Base-by-base conservation (phyloP, 2,797 vertebrate genomes). In the Sciurus vulgaris region DNA sequence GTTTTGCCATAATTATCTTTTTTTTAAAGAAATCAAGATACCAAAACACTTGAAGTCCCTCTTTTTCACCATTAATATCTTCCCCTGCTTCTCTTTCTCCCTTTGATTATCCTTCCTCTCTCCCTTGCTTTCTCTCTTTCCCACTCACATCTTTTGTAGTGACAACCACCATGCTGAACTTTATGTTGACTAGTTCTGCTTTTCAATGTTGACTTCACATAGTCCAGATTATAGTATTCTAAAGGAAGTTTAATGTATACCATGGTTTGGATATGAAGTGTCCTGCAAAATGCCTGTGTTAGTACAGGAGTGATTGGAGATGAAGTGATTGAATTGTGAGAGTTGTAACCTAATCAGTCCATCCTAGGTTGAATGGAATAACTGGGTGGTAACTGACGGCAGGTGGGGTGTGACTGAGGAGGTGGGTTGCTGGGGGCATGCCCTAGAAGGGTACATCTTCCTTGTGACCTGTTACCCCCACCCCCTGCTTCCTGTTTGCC, bases 1-100 rank as follows among this genome's bases (percentile, higher is more conserved):
- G 56, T 86, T 78, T 86, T 90, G 12, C 33, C 56, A 38, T 73
- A 69, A 49, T 11, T 73, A 26, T 61, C 44, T 95, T 47, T 35
- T 51, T 86, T 77, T 79, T 20, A 9, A 91, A 91, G 44, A 89
- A 86, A 82, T 77, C 20, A 59, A 93, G 89, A 54, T 47, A 67
- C 11, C 9, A 51, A 93, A 14, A 77, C 5, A 35, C 15, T 5
- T 17, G 65, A 82, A n/a, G 17, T 1, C 0, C 11, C 13, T 35
- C 26, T 49, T 82, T 33, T 38, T 8, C 41, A 24, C 61, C 17
- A 12, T 72, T 67, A 1, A 26, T 35, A 28, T 44, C 47, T 63
- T 92, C 44, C 7, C 12, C 35, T 65, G 74, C 26, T 26, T 86
- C 7, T 33, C 17, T 56, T 47, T 61, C 28, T 72, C 14, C 26